Evolutionary conservation across 1,140 invertebrate species (phyloP).

Genomic region (Bombus confusus): DNA sequence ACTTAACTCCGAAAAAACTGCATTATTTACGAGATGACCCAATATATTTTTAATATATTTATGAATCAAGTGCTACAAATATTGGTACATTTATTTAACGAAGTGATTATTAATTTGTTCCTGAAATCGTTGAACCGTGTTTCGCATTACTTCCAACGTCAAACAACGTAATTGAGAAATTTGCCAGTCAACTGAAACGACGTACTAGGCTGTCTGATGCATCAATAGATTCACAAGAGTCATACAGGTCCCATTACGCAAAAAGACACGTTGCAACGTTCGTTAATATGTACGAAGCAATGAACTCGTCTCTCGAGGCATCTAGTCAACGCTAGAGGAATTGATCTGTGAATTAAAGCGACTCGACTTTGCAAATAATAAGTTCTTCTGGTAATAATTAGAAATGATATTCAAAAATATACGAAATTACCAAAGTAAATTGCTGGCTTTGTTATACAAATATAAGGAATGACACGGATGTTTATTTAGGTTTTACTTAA

Average conservation of each 20-base stretch:
- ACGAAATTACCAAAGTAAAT: background rate
- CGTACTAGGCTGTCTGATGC: background rate
- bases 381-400: background rate
- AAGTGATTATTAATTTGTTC: background rate
- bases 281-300: background rate
- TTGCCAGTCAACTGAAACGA: background rate
- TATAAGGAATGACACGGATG: too few relatives aligned
- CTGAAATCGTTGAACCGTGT: background rate
- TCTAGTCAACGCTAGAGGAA: background rate
- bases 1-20: too few relatives aligned
- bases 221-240: constrained; percentile 3
- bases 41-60: background rate
- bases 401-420: background rate
- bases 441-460: too few relatives aligned
- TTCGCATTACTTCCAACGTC: background rate
- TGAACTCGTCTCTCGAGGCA: background rate
- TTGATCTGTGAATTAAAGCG: background rate
- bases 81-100: background rate
- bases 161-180: constrained; percentile 3
- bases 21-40: too few relatives aligned
- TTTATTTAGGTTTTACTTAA: too few relatives aligned
- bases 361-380: background rate
- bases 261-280: background rate
- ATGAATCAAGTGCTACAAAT: background rate
- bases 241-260: background rate